Evolutionary conservation across 2,888 invertebrate species (phyloP), one percentile per base, ranked within the genome.

Genomic region (Tetropium fuscum): DNA sequence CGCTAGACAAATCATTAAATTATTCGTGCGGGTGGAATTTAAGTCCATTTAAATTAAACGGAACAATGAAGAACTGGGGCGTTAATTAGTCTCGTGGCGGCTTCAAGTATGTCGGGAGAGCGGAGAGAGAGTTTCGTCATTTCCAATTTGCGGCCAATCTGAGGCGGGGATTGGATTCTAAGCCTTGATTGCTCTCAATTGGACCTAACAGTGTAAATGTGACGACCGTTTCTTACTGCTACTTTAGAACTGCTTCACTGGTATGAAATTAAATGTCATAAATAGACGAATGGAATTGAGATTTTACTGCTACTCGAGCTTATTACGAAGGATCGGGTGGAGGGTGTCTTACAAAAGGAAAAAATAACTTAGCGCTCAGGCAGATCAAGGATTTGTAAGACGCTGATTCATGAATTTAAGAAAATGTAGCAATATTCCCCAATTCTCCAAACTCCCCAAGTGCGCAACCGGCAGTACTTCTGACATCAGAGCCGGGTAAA

Each of bases 121-220:
- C 40, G 22, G 18, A 19, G 32, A 25, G 53, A 53, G 57, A 63
- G 53, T 65, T 60, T 63, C 49, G 36, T 62, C 61, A 60, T 62
- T 60, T 64, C 57, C 62, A 59, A 57, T 64, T 62, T 59, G 61
- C 34, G 51, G 51, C 40, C 59, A 62, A 62, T 62, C 59, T 61
- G 55, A 47, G 43, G 41, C 53, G 43, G 43, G 49, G 60, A 60
- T 57, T 53, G 48, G 48, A 60, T 54, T 49, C 57, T 16, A 34
- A 45, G 55, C 13, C 47, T 13, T 47, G 45, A 64, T 64, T 64
- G 60, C 55, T 45, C 51, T 43, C 53, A 45, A 51, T 55, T 47
- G 48, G 53, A 58, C 56, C 58, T 51, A 53, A 43, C 30, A 38
- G 40, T 36, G 30, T 48, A 16, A 25, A 32, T 53, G 30, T 11